Conservation (phyloP, 2,797 vertebrate genomes). For the Lacerta bilineata region DNA sequence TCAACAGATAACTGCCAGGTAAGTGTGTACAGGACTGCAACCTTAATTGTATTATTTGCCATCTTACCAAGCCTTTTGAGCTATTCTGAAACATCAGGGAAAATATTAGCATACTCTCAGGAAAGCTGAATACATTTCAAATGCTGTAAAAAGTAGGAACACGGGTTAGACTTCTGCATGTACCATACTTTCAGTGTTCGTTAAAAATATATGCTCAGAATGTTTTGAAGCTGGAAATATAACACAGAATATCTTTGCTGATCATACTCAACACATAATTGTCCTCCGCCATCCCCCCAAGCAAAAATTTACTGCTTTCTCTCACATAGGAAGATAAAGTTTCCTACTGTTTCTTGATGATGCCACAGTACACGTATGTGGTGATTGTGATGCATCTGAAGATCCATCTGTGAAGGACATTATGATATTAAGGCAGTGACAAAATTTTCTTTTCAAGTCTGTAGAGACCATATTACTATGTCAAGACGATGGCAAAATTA, state of each 20-base stretch:
- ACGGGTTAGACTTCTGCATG: slow-evolving; percentile 30
- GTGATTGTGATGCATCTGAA: slow-evolving; percentile 74
- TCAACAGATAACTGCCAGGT: neutral
- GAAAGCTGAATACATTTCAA: slow-evolving; percentile 48
- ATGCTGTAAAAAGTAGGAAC: slow-evolving; percentile 57
- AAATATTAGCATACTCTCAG: slow-evolving; percentile 47
- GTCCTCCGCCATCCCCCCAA: slow-evolving; percentile 42
- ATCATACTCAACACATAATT: slow-evolving; percentile 53
- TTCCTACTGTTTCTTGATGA: slow-evolving; percentile 61
- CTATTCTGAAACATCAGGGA: slow-evolving; percentile 33
- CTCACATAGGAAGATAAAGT: slow-evolving; percentile 60
- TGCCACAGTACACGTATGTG: slow-evolving; percentile 58
- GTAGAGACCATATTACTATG: slow-evolving; percentile 83
- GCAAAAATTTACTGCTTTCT: slow-evolving; percentile 52
- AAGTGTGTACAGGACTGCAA: neutral
- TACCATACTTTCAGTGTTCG: slow-evolving; percentile 34
- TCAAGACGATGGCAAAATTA: slow-evolving; percentile 83
- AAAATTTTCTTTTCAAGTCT: slow-evolving; percentile 84
- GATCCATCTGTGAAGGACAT: slow-evolving; percentile 81
- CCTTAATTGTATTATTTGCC: neutral
- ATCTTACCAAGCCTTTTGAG: slow-evolving; percentile 53
- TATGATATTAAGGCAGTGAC: slow-evolving; percentile 84
- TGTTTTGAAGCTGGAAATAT: slow-evolving; percentile 49
- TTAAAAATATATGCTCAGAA: slow-evolving; percentile 1
- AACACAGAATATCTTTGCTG: slow-evolving; percentile 67